These are phyloP conservation scores for Mustela erminea DNA, from an alignment of 2,797 vertebrate species.

Conservation along the genomic window DNA sequence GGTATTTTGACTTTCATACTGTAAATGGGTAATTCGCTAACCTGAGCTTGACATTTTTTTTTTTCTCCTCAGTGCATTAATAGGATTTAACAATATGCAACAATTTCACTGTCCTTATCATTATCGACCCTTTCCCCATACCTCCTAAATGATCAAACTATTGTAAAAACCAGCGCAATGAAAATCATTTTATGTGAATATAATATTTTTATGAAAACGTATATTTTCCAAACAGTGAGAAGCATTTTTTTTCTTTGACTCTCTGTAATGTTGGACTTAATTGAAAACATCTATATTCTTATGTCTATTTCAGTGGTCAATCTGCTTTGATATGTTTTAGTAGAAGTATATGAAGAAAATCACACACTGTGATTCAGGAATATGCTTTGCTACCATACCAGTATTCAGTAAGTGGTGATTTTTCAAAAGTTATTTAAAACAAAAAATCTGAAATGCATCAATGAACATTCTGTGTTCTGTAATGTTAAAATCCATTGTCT, in stretches of 20 bases:
- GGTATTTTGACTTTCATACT: background rate
- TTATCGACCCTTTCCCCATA: background rate
- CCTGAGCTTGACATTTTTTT: slow-evolving; percentile 31
- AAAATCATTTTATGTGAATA: background rate
- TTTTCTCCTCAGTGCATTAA: background rate
- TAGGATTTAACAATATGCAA: background rate
- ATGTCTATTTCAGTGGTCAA: background rate
- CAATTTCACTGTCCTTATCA: background rate
- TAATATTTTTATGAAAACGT: background rate
- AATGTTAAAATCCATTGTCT: background rate
- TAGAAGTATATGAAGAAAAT: background rate
- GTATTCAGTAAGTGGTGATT: background rate
- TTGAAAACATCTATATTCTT: background rate
- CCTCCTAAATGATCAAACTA: background rate
- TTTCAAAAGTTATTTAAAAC: background rate
- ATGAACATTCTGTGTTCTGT: background rate
- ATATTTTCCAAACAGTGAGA: background rate
- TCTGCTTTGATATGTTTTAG: background rate
- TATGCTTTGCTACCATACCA: background rate
- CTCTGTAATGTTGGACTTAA: background rate
- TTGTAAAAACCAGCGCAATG: background rate
- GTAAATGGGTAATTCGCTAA: background rate
- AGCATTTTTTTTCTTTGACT: background rate
- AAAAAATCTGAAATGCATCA: background rate
- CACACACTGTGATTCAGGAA: background rate